Evolutionary conservation across 2,797 vertebrate genomes (phyloP).

Genomic region (Dermochelys coriacea): DNA sequence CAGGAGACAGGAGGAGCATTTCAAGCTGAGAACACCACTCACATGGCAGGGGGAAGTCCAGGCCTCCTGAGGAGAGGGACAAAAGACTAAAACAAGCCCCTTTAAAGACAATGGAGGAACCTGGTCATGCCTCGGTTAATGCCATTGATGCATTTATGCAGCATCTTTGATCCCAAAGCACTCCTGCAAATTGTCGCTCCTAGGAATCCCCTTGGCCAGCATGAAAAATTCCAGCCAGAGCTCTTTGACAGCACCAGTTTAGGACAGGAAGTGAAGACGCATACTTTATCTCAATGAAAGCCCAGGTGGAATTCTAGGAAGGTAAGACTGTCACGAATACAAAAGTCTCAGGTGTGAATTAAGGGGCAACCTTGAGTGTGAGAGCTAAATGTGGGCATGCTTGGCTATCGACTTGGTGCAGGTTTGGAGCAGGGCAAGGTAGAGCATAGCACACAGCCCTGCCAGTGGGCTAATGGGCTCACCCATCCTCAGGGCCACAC

Average conservation of each 20-base stretch:
- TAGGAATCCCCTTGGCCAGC: not conserved
- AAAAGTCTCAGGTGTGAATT: not conserved
- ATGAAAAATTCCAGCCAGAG: accelerated
- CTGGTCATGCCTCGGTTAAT: not conserved
- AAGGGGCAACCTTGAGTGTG: not conserved
- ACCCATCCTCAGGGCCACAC: not conserved
- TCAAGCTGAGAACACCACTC: not conserved
- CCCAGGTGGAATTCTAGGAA: not conserved
- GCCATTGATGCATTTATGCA: not conserved
- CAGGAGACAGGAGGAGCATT: constrained; percentile 5
- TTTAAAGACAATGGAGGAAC: not conserved
- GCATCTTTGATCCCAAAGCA: not conserved
- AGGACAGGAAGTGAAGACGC: not conserved
- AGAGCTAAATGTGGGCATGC: accelerated
- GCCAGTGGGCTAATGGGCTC: accelerated
- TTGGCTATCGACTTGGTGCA: not conserved
- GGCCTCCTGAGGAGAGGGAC: constrained; percentile 28
- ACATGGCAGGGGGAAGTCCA: constrained; percentile 31
- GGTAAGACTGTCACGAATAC: not conserved
- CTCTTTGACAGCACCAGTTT: accelerated
- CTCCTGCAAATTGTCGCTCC: not conserved
- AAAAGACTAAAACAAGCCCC: constrained; percentile 6
- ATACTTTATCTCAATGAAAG: not conserved
- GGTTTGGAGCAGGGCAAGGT: not conserved
- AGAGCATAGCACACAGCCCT: not conserved